phyloP scores from a whole-genome alignment of 1,140 invertebrate genomes.

The Paraescarpia echinospica region DNA sequence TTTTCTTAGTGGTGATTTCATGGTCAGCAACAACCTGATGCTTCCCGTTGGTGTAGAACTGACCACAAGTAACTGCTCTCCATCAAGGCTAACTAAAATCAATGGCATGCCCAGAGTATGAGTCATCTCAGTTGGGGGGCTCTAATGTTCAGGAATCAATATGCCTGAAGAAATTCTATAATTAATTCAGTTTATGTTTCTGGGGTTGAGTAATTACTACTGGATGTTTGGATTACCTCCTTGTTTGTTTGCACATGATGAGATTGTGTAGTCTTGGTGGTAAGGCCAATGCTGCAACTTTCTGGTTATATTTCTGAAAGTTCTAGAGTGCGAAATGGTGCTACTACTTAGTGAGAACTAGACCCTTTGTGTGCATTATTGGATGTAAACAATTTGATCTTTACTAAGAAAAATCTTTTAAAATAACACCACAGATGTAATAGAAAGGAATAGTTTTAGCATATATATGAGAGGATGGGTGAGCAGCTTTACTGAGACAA shows the following conservation, averaged over 20 bases:
- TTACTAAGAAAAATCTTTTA: not conserved
- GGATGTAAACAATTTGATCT: not conserved
- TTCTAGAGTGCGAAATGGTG: not conserved
- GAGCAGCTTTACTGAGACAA: not conserved
- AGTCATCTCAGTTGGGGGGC: not conserved
- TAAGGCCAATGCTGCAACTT: not conserved
- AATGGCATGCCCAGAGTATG: not conserved
- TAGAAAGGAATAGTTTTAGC: not conserved
- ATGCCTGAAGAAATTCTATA: not conserved
- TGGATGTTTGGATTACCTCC: not conserved
- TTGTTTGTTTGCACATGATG: not conserved
- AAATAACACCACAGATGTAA: not conserved
- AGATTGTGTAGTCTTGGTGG: not conserved
- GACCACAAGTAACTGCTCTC: not conserved
- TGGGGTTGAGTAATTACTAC: not conserved
- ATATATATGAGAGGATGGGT: not conserved
- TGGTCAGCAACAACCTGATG: not conserved
- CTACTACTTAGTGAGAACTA: not conserved
- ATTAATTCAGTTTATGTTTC: conserved; percentile 6
- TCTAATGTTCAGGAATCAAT: not conserved
- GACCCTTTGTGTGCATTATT: not conserved
- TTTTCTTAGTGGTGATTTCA: not conserved
- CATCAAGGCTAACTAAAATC: not conserved
- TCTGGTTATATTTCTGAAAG: not conserved
- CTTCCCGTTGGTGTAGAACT: not conserved